Evolutionary conservation across 2,797 vertebrate species (phyloP).

Genomic region (Peromyscus nudipes): DNA sequence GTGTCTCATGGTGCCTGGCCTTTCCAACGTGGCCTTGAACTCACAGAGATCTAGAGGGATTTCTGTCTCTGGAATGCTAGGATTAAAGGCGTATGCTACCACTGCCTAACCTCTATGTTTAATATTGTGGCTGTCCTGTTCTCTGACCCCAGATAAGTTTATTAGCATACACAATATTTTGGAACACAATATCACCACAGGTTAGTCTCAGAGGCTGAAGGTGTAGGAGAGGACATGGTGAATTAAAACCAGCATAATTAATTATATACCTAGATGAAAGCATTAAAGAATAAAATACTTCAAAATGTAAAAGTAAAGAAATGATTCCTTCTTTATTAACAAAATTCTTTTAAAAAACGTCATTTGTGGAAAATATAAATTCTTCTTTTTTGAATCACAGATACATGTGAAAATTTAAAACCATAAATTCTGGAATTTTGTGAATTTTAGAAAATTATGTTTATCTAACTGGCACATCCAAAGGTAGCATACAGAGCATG

Average conservation of each 20-base stretch:
- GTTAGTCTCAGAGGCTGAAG: no score
- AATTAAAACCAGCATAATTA: background rate
- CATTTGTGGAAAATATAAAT: background rate
- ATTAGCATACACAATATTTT: no score
- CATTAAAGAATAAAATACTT: background rate
- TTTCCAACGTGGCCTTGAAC: no score
- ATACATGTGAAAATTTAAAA: background rate
- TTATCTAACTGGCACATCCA: background rate
- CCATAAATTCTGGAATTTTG: background rate
- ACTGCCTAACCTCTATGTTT: no score
- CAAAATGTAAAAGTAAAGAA: background rate
- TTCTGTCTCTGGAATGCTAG: no score
- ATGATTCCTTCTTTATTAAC: background rate
- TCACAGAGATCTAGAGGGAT: no score
- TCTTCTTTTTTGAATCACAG: background rate
- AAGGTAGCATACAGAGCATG: background rate
- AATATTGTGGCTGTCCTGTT: no score
- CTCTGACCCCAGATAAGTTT: no score
- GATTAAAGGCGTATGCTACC: no score
- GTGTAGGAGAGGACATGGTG: background rate
- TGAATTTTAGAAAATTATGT: background rate
- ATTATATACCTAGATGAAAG: background rate
- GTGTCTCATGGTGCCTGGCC: no score
- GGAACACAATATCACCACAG: no score
- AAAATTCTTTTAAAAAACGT: background rate